Evolutionary conservation across 2,797 vertebrate genomes (phyloP).

Genomic region (Coilia nasus): DNA sequence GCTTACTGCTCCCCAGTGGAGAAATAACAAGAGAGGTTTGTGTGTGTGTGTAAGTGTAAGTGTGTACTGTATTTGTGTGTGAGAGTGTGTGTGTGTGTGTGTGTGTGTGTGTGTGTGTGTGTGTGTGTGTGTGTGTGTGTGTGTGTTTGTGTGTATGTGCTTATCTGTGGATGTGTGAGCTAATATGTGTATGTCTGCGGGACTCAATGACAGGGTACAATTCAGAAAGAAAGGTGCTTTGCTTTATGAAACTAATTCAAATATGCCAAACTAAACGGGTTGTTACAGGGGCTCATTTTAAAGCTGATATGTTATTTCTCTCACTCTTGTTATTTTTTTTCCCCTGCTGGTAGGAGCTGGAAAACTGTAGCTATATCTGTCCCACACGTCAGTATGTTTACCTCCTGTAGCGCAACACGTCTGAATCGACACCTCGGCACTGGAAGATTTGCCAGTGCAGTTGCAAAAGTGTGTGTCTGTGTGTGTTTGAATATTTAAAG

Average conservation of each 20-base stretch:
- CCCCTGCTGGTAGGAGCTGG: not conserved
- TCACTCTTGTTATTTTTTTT: conserved; percentile 8
- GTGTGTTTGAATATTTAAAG: conserved; percentile 53
- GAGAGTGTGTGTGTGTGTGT: conserved; percentile 29
- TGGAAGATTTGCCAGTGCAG: conserved; percentile 35
- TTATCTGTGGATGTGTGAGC: not conserved
- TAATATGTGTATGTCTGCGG: not conserved
- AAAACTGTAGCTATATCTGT: not conserved
- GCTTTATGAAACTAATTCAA: not conserved
- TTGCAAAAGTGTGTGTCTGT: conserved; percentile 31
- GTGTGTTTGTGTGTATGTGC: not conserved
- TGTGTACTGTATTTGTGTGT: too few species aligned
- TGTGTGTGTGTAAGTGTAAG: conserved; percentile 34
- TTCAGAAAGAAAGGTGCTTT: not conserved
- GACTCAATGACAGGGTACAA: not conserved
- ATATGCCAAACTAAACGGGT: not conserved
- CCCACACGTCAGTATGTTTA: not conserved
- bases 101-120: conserved; percentile 24
- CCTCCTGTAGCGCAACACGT: conserved; percentile 38
- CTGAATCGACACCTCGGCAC: conserved; percentile 18
- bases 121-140: not conserved
- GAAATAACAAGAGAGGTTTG: conserved; percentile 16
- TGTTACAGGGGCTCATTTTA: not conserved
- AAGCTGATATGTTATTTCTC: conserved; percentile 27
- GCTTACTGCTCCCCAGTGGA: conserved; percentile 60